Evolutionary conservation across 2,113 vertebrate genomes (phyloP).

Genomic region (Microtus richardsoni): DNA sequence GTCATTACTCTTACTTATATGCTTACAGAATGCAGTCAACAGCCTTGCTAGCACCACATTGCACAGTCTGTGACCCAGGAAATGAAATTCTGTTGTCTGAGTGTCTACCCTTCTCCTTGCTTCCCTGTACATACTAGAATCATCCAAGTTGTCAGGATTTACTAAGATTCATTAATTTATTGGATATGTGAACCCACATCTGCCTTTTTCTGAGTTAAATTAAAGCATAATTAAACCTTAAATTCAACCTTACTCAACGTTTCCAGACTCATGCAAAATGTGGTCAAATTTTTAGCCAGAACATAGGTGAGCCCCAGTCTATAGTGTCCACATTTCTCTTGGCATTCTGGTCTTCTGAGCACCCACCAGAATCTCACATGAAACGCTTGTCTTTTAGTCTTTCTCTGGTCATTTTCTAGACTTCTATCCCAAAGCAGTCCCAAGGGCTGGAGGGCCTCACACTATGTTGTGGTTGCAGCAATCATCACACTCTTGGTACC

Average conservation of each 20-base stretch:
- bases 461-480: neutral
- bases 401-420: neutral
- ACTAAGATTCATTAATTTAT: neutral
- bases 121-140: neutral
- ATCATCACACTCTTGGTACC: neutral
- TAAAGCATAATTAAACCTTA: neutral
- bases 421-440: neutral
- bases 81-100: neutral
- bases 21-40: neutral
- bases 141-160: neutral
- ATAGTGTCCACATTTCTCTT: neutral
- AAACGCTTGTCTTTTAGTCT: neutral
- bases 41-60: neutral
- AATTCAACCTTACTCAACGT: neutral
- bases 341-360: neutral
- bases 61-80: neutral
- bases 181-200: neutral
- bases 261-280: neutral
- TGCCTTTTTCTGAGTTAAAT: neutral
- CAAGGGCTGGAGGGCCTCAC: neutral
- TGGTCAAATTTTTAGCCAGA: neutral
- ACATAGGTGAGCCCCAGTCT: neutral
- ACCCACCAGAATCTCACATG: neutral
- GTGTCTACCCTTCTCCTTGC: neutral
- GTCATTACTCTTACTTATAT: neutral